Evolutionary conservation across 2,797 vertebrate species (phyloP), one percentile per base, ranked within the genome.

Genomic region (Dromococcyx pavoninus): DNA sequence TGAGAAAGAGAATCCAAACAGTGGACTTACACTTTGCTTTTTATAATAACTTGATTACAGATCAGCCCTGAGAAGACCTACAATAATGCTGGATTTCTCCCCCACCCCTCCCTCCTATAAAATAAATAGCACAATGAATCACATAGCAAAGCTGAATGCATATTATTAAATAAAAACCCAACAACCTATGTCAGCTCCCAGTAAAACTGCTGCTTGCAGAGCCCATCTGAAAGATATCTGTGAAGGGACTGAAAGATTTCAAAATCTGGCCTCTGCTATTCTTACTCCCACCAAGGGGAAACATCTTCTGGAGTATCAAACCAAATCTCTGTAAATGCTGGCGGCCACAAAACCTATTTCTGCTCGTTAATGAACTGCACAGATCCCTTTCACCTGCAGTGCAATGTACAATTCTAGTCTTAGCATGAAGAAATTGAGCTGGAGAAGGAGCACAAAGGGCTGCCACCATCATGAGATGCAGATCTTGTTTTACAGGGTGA

Each of bases 1-100:
- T 82, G 76, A 89, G 86, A 67, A 84, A 85, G 65, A 66, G 51
- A 88, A 82, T 37, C 73, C 81, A 93, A 89, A 80, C 48, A 37
- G 54, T 33, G 13, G 28, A 48, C 51, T 81, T 82, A 70, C 35
- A n/a, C 74, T 82, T 88, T 39, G 61, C 39, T 94, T 96, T 94
- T 87, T 87, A 35, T 60, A 89, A 95, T 75, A 93, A 84, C 67
- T 87, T 61, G 80, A 89, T 91, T 93, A 86, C 81, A 75, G 44
- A 95, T 71, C 89, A 96, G 73, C 75, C 70, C 51, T 17, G 58
- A 78, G 71, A 87, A 94, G 71, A 73, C 64, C 51, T 88, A 43
- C 37, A 43, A 37, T 15, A 72, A 62, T 1, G 3, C 2, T 66
- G 81, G 21, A 54, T 91, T 91, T 77, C 33, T 86, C 37, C 24